Percentiles rank a stretch among this genome's conserved stretches.
Evolutionary conservation across 2,113 vertebrate genomes (phyloP).

Genomic region (Pterocles gutturalis): DNA sequence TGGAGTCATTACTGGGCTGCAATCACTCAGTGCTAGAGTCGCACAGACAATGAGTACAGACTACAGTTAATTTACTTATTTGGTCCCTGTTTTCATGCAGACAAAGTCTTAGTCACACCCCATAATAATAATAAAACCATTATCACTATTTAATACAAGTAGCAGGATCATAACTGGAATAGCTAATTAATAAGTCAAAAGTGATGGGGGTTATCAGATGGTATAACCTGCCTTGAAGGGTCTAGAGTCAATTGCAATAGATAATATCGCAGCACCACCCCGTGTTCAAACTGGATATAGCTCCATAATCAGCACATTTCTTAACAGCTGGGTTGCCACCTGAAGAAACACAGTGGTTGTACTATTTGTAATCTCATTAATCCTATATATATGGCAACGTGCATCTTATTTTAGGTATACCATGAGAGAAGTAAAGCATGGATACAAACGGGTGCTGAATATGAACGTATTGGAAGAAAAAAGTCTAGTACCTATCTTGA

Average conservation of each 20-base stretch:
- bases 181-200: not conserved
- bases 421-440: not conserved
- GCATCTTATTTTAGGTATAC: not conserved
- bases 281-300: slow-evolving; percentile 9
- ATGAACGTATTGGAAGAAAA: not conserved
- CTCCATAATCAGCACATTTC: not conserved
- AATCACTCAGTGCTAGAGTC: not conserved
- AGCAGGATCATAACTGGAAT: not conserved
- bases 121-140: not conserved
- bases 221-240: not conserved
- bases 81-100: not conserved
- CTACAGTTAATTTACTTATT: not conserved
- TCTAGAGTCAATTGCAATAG: not conserved
- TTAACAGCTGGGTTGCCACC: not conserved
- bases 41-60: not conserved
- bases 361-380: not conserved
- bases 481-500: not conserved
- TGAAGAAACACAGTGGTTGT: not conserved
- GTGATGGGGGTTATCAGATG: not conserved
- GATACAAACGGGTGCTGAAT: not conserved
- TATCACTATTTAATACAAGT: not conserved
- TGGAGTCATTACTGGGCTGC: not conserved
- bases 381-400: not conserved
- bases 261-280: slow-evolving; percentile 3
- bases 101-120: not conserved